Base-by-base conservation (phyloP, 2,797 vertebrate genomes). In the Euthynnus affinis region DNA sequence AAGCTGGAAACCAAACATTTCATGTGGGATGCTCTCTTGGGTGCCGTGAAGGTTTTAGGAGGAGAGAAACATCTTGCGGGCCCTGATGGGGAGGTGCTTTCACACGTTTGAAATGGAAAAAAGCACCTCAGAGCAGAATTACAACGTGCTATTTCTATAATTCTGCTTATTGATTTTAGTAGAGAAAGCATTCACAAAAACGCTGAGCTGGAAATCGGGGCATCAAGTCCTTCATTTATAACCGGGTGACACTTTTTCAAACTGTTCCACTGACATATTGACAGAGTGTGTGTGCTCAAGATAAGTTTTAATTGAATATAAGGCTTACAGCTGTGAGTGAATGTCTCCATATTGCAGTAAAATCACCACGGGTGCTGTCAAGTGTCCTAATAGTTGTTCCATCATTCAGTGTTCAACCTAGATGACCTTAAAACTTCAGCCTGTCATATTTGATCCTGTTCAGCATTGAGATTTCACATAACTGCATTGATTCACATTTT, bases 1-100 rank as follows among this genome's bases (percentile, higher is more conserved):
- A 81, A 68, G 67, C 34, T 56, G 52, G 22, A 71, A 73, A 69
- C 25, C 49, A 78, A 71, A 82, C 22, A 62, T 27, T 57, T 71
- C 56, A 53, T 0, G 17, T 34, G 9, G 17, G 60, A 62, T 12
- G 51, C 8, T 59, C 85, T 66, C 73, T 52, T 23, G 29, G 63
- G 78, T 71, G 55, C 25, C 40, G 22, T 59, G 20, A 40, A 60
- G 23, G 44, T 70, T 78, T 79, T 59, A 66, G 46, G n/a, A 58
- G 4, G 37, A 55, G 34, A 15, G 27, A 46, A 62, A 64, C 56
- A 58, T 74, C 17, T 23, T 17, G 40, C 46, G 22, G 60, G 12
- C 22, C 32, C 15, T 64, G n/a, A 60, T 9, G 15, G 23, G 12
- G 7, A 60, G 14, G 3, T 20, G 8, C 20, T 72, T 70, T 75